Evolutionary conservation across 2,113 vertebrate genomes (phyloP), one percentile per base, ranked within the genome.

Genomic region (Cettia cetti): DNA sequence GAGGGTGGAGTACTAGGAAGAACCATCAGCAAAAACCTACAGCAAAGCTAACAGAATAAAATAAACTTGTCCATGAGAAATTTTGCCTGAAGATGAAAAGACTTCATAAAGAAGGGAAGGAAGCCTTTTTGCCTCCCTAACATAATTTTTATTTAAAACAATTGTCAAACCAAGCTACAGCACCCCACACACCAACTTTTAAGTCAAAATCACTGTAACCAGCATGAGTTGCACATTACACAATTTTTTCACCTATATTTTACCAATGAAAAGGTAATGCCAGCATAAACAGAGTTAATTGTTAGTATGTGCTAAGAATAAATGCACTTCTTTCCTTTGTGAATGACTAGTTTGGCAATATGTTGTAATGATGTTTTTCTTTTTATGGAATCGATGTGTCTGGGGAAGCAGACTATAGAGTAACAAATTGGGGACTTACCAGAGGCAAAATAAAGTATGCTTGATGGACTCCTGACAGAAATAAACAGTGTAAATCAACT

Each of bases 401-500:
- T 86, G 59, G 27, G 49, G 47, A 94, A 89, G 61, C 24, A 91
- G 72, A 63, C 89, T 54, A 31, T 5, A 71, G 30, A 86, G 72
- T 86, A 89, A 86, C 65, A 52, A 94, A 92, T 5, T 2, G 4
- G 68, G 61, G 69, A 84, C 89, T 81, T 74, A 78, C 21, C 4
- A 13, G 61, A 92, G 65, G 56, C 53, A 89, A 90, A 94, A 95
- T 92, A 95, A 94, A 95, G 91, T 92, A 94, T 68, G 61, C 72
- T 42, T 94, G 94, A 91, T 82, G 91, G 92, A 91, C 76, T 94
- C 40, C 72, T 89, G 80, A 93, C 91, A 91, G 89, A 95, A 94
- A 89, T 83, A 95, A 94, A 89, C 77, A 82, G 86, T 84, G 56
- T 92, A 91, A 95, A 94, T 94, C 89, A 94, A 84, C 72, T 92